Base-by-base conservation (phyloP, 2,797 vertebrate species). In the Enteromius argenteus region DNA sequence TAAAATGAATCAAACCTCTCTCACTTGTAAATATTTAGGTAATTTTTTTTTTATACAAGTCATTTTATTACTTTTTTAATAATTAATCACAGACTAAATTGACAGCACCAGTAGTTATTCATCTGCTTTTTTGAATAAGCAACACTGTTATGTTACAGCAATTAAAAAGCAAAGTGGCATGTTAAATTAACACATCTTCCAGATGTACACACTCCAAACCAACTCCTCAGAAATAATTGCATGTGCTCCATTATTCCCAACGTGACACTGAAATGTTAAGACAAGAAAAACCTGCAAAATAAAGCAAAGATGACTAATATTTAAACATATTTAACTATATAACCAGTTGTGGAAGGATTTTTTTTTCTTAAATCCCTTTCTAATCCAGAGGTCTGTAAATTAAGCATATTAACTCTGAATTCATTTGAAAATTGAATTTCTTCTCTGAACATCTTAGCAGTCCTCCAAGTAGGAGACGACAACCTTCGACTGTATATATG, bases 361-460 rank as follows among this genome's bases (percentile, higher is more conserved):
- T 71, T 72, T 19, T 27, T 27, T 27, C 27, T 27, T 6, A 32
- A 76, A 76, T 39, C 51, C 27, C 46, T 42, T 73, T 62, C 44
- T 62, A 79, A 79, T 46, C 19, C 58, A 71, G 8, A 79, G 30
- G 46, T 85, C 39, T 85, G 60, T 77, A 85, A 80, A 85, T 79
- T 62, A 64, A 79, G 30, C 78, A 81, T 76, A 71, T 83, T 83
- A 83, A 80, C 53, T 72, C 80, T 80, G 35, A 79, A 75, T 79
- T 21, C 49, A 62, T 76, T 56, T 15, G 13, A 67, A 85, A 74
- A 83, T 64, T 35, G 0, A 69, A 77, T 85, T 85, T 68, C 77
- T 73, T 15, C 1, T 30, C 60, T 64, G 5, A 79, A 75, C 71
- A 77, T 71, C 76, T 51, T 83, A 35, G 13, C 30, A 53, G 14